These are phyloP conservation scores for Oasisia sp. DNA, from an alignment of 2,888 invertebrate species.

Conservation along the genomic window DNA sequence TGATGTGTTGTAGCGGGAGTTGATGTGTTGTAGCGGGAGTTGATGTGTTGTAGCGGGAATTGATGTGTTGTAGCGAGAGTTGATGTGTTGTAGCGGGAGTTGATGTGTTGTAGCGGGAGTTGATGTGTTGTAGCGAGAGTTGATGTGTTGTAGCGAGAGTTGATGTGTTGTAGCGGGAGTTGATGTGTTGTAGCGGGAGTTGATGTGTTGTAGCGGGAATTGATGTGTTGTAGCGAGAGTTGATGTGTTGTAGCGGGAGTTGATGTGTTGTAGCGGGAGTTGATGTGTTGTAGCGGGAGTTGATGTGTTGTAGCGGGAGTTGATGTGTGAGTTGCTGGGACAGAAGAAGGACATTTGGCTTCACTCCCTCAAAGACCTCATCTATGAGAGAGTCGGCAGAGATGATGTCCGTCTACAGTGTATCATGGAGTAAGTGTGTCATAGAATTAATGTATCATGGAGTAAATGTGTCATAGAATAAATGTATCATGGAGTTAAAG, in stretches of 20 bases:
- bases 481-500: background rate
- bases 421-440: conserved; percentile 72
- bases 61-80: background rate
- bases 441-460: background rate
- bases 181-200: background rate
- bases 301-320: conserved; percentile 74
- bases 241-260: background rate
- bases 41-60: background rate
- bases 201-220: background rate
- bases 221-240: background rate
- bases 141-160: background rate
- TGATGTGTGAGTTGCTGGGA: conserved; percentile 87
- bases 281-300: conserved; percentile 14
- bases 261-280: background rate
- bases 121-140: background rate
- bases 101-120: background rate
- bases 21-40: background rate
- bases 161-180: background rate
- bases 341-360: conserved; percentile 83
- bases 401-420: conserved; percentile 73
- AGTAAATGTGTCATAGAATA: background rate
- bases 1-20: background rate
- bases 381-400: conserved; percentile 81
- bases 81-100: background rate
- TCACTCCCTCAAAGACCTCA: conserved; percentile 87